Conservation (phyloP, 2,113 vertebrate species). For the Calyptommatus sinebrachiatus region DNA sequence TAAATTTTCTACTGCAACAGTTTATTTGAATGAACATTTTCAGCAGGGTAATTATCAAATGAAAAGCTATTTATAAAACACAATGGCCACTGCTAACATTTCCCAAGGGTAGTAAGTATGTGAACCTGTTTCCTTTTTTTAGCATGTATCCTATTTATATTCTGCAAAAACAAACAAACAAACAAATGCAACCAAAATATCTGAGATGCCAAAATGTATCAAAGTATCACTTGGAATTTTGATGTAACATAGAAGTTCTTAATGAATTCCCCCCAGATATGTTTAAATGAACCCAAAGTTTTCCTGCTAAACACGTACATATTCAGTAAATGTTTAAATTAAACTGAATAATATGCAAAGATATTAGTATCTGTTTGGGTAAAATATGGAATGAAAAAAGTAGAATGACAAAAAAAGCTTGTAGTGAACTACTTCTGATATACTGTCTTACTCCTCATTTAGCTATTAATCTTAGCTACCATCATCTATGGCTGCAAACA, state of each 20-base stretch:
- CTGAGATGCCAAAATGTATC: neutral
- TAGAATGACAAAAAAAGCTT: too few relatives aligned
- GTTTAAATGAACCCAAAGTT: neutral
- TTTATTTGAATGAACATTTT: slow-evolving; percentile 47
- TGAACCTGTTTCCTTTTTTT: neutral
- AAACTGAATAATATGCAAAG: neutral
- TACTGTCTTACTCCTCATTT: too few relatives aligned
- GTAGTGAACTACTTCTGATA: too few relatives aligned
- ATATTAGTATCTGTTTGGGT: too few relatives aligned
- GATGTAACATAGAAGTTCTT: neutral
- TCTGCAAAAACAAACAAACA: neutral
- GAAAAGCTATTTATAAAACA: neutral
- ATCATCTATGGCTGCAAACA: too few relatives aligned
- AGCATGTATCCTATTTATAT: neutral
- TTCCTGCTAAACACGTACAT: neutral
- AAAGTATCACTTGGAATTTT: neutral
- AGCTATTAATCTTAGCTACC: too few relatives aligned
- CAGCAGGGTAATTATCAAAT: slow-evolving; percentile 33
- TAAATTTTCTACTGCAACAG: slow-evolving; percentile 38
- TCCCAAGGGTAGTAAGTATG: slow-evolving; percentile 17
- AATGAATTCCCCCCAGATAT: too few relatives aligned
- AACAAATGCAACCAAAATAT: neutral
- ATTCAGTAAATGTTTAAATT: neutral
- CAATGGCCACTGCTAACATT: slow-evolving; percentile 20
- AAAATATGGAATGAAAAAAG: too few relatives aligned